Evolutionary conservation across 1,140 invertebrate genomes (phyloP), one percentile per base, ranked within the genome.

Genomic region (Drosophila quadrilineata): DNA sequence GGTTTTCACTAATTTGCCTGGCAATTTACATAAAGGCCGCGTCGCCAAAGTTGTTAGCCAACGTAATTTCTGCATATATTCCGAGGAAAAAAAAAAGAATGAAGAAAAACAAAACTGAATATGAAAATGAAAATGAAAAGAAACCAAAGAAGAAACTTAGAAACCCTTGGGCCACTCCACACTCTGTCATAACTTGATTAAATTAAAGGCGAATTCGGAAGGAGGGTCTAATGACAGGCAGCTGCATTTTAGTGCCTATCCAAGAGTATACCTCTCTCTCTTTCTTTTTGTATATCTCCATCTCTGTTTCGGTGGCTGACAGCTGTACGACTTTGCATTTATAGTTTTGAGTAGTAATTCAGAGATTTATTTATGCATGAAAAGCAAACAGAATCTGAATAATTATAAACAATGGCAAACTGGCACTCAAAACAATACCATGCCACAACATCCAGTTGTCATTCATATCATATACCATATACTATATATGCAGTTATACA

Each of bases 21-120:
- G 71, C 75, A 75, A 80, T 80, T 80, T 80, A 62, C 75, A 80
- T 80, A 80, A 80, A 80, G 71, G 59, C 56, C 64, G 58, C 65
- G 40, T 52, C 33, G 52, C 56, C 38, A 68, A 69, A 41, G 59
- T 54, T 69, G 60, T 49, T 50, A 64, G 59, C 75, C 50, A 63
- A 57, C 45, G 69, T 63, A 71, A 59, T 71, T 71, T 71, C 52
- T 70, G 58, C 49, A 73, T 72, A 69, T 65, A 64, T 59, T 69
- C 57, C 14, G 22, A n/a, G n/a, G n/a, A n/a, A n/a, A n/a, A n/a
- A n/a, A n/a, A n/a, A n/a, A n/a, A n/a, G n/a, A n/a, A n/a, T n/a
- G n/a, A n/a, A n/a, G n/a, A n/a, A n/a, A n/a, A n/a, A n/a, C n/a
- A n/a, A n/a, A n/a, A n/a, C n/a, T n/a, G n/a, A n/a, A n/a, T n/a